Conservation (phyloP, 2,797 vertebrate species). For the Yasuhikotakia modesta region DNA sequence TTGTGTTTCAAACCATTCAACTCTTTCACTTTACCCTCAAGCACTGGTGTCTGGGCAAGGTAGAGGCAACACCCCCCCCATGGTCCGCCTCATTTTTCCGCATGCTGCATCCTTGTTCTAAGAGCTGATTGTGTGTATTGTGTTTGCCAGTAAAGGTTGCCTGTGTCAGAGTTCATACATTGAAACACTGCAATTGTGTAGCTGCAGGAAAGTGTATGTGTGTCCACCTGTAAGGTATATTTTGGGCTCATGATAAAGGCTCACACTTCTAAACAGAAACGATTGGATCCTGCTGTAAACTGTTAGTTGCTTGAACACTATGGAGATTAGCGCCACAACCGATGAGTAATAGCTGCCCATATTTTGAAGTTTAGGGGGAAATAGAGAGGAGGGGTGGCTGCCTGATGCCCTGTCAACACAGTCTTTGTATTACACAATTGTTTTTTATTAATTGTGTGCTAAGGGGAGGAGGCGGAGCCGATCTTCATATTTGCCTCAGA, state of each 20-base stretch:
- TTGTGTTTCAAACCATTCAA: slow-evolving; percentile 84
- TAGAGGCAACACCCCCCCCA: slow-evolving; percentile 65
- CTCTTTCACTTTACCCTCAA: slow-evolving; percentile 71
- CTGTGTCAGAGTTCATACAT: slow-evolving; percentile 98
- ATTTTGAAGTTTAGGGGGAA: slow-evolving; percentile 47
- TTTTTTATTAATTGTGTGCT: slow-evolving; percentile 76
- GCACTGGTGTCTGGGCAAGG: slow-evolving; percentile 51
- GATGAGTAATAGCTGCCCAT: slow-evolving; percentile 44
- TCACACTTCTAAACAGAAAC: neutral
- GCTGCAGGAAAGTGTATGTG: slow-evolving; percentile 1
- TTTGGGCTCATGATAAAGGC: neutral
- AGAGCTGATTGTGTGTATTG: slow-evolving; percentile 72
- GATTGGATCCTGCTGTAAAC: slow-evolving; percentile 13
- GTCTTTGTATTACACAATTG: slow-evolving; percentile 52
- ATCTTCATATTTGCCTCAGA: slow-evolving; percentile 83
- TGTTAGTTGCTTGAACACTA: slow-evolving; percentile 18
- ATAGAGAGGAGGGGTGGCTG: slow-evolving; percentile 72
- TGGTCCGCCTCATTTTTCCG: slow-evolving; percentile 70
- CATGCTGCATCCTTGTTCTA: slow-evolving; percentile 75
- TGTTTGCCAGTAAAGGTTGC: slow-evolving; percentile 92
- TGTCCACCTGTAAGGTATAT: slow-evolving; percentile 1
- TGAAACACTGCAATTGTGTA: slow-evolving; percentile 60
- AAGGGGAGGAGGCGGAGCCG: slow-evolving; percentile 55
- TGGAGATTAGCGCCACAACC: slow-evolving; percentile 12
- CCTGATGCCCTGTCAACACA: slow-evolving; percentile 75